Base-by-base conservation (phyloP, 2,888 invertebrate species). In the Stenolophus ochropezus region DNA sequence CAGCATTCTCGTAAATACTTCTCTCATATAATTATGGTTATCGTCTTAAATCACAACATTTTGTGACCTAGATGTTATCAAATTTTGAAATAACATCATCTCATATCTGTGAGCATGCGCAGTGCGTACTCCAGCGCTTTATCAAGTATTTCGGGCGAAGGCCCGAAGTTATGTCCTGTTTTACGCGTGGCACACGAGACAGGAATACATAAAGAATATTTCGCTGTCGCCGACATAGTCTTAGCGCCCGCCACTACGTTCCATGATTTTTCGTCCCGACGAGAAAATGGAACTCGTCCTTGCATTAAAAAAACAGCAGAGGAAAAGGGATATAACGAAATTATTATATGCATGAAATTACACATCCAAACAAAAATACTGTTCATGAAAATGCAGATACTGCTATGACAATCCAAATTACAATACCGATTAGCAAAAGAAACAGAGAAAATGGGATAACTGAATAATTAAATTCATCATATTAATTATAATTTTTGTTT, bases 161-260 rank as follows among this genome's bases (percentile, higher is more conserved):
- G 49, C 25, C 49, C 73, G 23, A 51, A 73, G 73, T 73, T 42
- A 73, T 73, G 73, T 42, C 51, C 73, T 73, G 47, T 73, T 73
- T 73, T 73, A 73, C 73, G 51, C 73, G 51, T 51, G 49, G 47
- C 73, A 21, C 73, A 73, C 73, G 73, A 21, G 73, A 73, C 49
- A 23, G 23, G 73, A 73, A 73, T 73, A 73, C 51, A 73, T 73
- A 73, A 73, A 73, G 73, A 73, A 47, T 47, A 47, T 73, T 49
- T n/a, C 51, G 23, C 49, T 73, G 16, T 27, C 61, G 61, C 27
- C 61, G 56, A 20, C 33, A 42, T 42, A 11, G 33, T 42, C 2
- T 3, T 6, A 42, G 33, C 6, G 33, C 5, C 33, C 8, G 11
- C 8, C 6, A 42, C 8, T 42, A 42, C 33, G 33, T 3, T 3